Evolutionary conservation across 1,140 invertebrate species (phyloP).

Genomic region (Lanistes nyassanus): DNA sequence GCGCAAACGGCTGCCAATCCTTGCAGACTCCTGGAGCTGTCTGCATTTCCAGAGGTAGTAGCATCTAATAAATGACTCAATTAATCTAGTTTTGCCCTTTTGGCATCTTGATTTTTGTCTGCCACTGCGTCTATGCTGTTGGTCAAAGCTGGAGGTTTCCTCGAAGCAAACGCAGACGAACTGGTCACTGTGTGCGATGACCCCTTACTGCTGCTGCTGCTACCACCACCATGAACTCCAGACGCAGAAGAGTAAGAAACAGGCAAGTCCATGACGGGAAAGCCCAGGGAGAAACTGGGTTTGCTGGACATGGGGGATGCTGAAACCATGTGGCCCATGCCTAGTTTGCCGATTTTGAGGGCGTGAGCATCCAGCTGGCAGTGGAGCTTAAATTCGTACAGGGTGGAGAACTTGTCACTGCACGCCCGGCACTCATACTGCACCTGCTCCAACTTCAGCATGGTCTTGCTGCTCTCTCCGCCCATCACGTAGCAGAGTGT

Average conservation of each 20-base stretch:
- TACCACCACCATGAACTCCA: no score
- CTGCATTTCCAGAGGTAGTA: no score
- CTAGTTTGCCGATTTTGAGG: slow-evolving; percentile 36
- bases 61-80: no score
- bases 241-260: not conserved
- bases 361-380: slow-evolving; percentile 71
- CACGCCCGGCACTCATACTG: slow-evolving; percentile 80
- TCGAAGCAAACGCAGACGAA: not conserved
- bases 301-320: slow-evolving; percentile 11
- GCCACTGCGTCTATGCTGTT: not conserved
- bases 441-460: slow-evolving; percentile 68
- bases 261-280: not conserved
- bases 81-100: no score
- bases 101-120: no score
- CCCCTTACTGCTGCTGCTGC: no score
- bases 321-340: not conserved
- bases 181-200: not conserved
- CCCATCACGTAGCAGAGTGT: slow-evolving; percentile 70
- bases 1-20: no score
- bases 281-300: slow-evolving; percentile 9
- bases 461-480: slow-evolving; percentile 67
- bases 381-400: slow-evolving; percentile 75
- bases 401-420: slow-evolving; percentile 69
- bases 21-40: no score
- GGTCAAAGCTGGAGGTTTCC: not conserved